Percentiles rank a stretch among this genome's conserved stretches.
These are phyloP conservation scores for Streptopelia turtur DNA, from an alignment of 2,797 vertebrate genomes.

Conservation along the genomic window DNA sequence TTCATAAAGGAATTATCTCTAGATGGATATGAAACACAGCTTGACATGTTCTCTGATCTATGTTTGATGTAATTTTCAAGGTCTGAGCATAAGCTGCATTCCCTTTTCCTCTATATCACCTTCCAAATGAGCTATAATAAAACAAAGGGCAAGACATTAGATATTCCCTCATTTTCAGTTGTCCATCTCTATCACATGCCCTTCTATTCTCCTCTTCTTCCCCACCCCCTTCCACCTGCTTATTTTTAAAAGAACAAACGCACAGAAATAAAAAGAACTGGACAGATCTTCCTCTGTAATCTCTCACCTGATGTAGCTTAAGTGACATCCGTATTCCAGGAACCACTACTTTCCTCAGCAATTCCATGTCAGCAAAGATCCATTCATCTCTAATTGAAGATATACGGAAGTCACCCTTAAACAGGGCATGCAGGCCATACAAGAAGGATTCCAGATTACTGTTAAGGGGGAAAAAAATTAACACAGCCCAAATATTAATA, in stretches of 20 bases:
- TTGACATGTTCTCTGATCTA: neutral
- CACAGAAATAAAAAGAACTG: neutral
- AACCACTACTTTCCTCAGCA: slow-evolving; percentile 96
- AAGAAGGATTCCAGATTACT: slow-evolving; percentile 98
- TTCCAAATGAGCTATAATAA: neutral
- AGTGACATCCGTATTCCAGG: slow-evolving; percentile 98
- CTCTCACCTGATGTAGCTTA: slow-evolving; percentile 94
- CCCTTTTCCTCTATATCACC: neutral
- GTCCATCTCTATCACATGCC: neutral
- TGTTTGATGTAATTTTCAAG: neutral
- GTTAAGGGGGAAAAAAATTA: slow-evolving; percentile 12
- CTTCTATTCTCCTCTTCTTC: neutral
- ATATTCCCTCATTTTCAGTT: neutral
- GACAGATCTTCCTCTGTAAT: neutral
- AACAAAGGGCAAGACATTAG: neutral
- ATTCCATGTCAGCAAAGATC: slow-evolving; percentile 99
- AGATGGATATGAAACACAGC: neutral
- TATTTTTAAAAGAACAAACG: neutral
- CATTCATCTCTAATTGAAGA: slow-evolving; percentile 97
- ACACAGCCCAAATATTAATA: slow-evolving; percentile 27
- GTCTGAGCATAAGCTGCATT: neutral
- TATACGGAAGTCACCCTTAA: slow-evolving; percentile 99
- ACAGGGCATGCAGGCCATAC: slow-evolving; percentile 95
- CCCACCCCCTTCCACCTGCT: neutral
- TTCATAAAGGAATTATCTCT: neutral